These are phyloP conservation scores for Tribolium castaneum DNA, from an alignment of 1,140 invertebrate species.

Conservation along the genomic window DNA sequence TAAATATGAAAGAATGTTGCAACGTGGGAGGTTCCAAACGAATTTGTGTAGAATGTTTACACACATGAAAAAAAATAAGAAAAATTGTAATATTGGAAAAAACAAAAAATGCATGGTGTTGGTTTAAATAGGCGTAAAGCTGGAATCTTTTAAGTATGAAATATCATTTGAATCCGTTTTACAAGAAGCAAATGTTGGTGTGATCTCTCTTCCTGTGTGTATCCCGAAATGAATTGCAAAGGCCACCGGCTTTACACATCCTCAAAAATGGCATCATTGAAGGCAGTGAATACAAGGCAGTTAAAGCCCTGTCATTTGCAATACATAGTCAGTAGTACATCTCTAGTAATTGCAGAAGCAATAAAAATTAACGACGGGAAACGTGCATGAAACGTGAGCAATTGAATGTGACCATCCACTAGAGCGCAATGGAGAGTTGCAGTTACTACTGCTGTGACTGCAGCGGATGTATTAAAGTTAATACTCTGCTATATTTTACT, in stretches of 20 bases:
- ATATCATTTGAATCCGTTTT: background rate
- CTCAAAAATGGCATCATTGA: background rate
- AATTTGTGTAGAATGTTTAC: too few species aligned
- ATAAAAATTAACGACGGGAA: constrained; percentile 62
- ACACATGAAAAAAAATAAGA: too few species aligned
- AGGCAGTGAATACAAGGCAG: constrained; percentile 40
- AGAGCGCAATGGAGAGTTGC: constrained; percentile 53
- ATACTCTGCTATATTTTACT: constrained; percentile 51
- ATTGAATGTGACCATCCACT: constrained; percentile 60
- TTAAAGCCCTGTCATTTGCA: constrained; percentile 54
- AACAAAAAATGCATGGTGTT: background rate
- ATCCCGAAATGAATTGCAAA: background rate
- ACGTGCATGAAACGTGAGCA: constrained; percentile 61
- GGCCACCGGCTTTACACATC: background rate
- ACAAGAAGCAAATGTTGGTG: too few species aligned
- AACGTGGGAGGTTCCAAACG: background rate
- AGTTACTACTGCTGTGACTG: constrained; percentile 50
- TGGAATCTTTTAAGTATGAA: background rate
- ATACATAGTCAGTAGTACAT: constrained; percentile 49
- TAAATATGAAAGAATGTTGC: background rate
- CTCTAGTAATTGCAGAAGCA: constrained; percentile 57
- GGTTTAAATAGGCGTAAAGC: background rate
- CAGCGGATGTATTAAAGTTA: constrained; percentile 53
- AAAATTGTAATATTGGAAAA: too few species aligned
- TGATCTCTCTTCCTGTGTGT: background rate